phyloP scores from a whole-genome alignment of 1,140 invertebrate species.

The Sycophaga agraensis region DNA sequence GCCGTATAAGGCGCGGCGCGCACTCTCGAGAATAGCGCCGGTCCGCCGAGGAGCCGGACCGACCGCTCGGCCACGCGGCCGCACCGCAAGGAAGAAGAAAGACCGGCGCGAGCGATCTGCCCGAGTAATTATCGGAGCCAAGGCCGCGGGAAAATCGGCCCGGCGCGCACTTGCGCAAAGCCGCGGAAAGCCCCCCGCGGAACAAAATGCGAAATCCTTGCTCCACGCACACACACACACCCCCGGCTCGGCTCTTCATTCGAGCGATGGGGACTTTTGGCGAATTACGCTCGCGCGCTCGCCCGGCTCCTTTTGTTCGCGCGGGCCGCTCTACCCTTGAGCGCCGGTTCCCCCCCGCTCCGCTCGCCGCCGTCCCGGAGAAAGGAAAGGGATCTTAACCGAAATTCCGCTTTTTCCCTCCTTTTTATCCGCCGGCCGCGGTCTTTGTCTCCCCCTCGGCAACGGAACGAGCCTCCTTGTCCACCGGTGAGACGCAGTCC shows the following conservation, averaged over 20 bases:
- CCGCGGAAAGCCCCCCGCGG: background rate
- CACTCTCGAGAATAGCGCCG: background rate
- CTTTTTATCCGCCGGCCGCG: too few relatives aligned
- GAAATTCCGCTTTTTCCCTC: too few relatives aligned
- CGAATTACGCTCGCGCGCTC: background rate
- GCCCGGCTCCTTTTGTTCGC: too few relatives aligned
- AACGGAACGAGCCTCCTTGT: too few relatives aligned
- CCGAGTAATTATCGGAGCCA: slow-evolving; percentile 9
- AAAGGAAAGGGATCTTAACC: background rate
- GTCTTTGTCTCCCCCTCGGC: too few relatives aligned
- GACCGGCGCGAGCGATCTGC: background rate
- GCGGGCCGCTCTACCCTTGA: too few relatives aligned
- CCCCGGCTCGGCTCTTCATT: background rate
- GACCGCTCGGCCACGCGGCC: background rate
- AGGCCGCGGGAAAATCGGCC: slow-evolving; percentile 2
- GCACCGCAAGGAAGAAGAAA: background rate
- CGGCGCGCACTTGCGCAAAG: background rate
- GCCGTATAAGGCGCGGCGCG: slow-evolving; percentile 45
- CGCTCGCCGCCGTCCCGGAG: background rate
- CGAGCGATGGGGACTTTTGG: background rate
- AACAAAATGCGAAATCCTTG: background rate
- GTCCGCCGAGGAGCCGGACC: background rate
- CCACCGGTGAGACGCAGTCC: too few relatives aligned
- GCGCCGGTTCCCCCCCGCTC: too few relatives aligned
- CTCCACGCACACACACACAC: background rate